Percentiles rank a stretch among this genome's conserved stretches.
These are phyloP conservation scores for Hipparchia sbordonii DNA, from an alignment of 2,888 invertebrate genomes.

Conservation along the genomic window DNA sequence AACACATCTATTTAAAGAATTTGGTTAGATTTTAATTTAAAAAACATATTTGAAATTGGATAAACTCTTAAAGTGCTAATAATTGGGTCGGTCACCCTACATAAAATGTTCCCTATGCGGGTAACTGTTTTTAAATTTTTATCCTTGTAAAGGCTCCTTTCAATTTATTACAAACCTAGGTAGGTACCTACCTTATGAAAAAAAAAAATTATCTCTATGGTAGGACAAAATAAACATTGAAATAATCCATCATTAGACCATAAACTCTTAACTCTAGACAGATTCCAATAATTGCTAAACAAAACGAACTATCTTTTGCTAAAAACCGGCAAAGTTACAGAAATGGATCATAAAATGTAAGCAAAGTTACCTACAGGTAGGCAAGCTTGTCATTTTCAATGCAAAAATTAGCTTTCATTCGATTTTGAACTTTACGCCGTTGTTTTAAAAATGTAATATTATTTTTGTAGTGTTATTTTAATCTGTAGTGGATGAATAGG, in stretches of 20 bases:
- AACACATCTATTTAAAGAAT: too few relatives aligned
- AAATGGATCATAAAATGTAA: conserved; percentile 24
- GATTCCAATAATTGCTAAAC: conserved; percentile 33
- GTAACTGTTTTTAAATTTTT: neutral
- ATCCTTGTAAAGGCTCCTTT: neutral
- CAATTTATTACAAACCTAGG: neutral
- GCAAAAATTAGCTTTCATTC: conserved; percentile 4
- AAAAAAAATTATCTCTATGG: neutral
- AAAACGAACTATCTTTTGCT: conserved; percentile 8
- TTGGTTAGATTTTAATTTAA: too few relatives aligned
- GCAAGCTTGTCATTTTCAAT: neutral
- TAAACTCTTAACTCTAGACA: conserved; percentile 31
- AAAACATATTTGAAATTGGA: too few relatives aligned
- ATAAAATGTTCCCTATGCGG: too few relatives aligned
- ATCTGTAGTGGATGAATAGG: conserved; percentile 16
- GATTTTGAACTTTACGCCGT: conserved; percentile 36
- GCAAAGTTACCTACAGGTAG: conserved; percentile 20
- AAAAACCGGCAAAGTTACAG: conserved; percentile 9
- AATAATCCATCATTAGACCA: conserved; percentile 30
- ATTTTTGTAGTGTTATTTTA: conserved; percentile 21
- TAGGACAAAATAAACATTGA: neutral
- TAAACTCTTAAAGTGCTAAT: too few relatives aligned
- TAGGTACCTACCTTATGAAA: neutral
- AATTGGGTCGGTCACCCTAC: too few relatives aligned
- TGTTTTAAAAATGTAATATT: conserved; percentile 34